Evolutionary conservation across 2,888 invertebrate species (phyloP).

Genomic region (Iphiclides podalirius): DNA sequence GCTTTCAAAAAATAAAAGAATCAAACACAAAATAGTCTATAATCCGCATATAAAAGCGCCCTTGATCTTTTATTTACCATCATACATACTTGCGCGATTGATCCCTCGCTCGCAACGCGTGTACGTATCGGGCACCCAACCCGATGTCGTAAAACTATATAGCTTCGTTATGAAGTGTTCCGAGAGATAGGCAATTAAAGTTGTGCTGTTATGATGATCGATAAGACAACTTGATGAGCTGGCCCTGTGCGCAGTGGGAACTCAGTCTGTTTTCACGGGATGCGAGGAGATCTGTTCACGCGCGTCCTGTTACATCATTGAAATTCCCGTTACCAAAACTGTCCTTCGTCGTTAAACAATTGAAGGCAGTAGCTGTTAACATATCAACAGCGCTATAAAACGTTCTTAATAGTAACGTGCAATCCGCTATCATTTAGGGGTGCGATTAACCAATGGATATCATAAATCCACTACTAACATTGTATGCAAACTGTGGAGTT

Average conservation of each 20-base stretch:
- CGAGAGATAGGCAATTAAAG: constrained; percentile 24
- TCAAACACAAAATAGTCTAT: too few relatives aligned
- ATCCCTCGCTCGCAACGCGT: not conserved
- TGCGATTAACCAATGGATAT: not conserved
- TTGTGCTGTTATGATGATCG: constrained; percentile 24
- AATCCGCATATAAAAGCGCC: too few relatives aligned
- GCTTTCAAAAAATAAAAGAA: too few relatives aligned
- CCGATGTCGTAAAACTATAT: constrained; percentile 10
- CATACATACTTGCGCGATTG: not conserved
- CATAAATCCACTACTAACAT: not conserved
- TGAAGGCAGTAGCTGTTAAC: too few relatives aligned
- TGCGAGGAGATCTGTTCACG: not conserved
- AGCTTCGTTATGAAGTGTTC: constrained; percentile 21
- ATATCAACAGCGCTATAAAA: not conserved
- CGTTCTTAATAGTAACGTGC: not conserved
- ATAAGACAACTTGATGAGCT: constrained; percentile 28
- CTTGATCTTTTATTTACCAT: too few relatives aligned
- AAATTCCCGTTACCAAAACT: too few relatives aligned
- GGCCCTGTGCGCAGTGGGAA: constrained; percentile 1
- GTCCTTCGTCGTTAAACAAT: too few relatives aligned
- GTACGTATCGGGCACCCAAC: not conserved
- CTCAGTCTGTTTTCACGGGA: constrained; percentile 7
- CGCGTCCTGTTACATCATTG: not conserved
- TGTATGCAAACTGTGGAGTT: not conserved
- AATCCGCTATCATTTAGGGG: not conserved